These are phyloP conservation scores for Hippasteria phrygiana DNA, from an alignment of 53 echinoderm and acorn worm species.

Conservation along the genomic window DNA sequence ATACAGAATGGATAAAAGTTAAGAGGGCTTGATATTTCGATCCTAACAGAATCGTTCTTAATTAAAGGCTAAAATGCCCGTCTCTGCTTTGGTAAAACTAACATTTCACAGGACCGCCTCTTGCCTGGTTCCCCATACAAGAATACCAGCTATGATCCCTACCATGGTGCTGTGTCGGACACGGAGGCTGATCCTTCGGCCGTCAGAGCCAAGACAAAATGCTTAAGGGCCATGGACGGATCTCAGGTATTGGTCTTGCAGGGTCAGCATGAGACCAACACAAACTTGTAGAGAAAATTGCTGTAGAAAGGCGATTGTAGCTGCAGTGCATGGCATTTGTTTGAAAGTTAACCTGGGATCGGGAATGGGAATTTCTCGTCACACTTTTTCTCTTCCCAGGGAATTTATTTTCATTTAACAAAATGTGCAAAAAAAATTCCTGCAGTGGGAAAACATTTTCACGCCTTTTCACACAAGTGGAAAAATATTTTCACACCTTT, in stretches of 20 bases:
- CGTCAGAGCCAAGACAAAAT: slow-evolving; percentile 42
- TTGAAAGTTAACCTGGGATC: too few relatives aligned
- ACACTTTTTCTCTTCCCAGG: too few relatives aligned
- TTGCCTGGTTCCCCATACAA: slow-evolving; percentile 34
- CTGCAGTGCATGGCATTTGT: background rate
- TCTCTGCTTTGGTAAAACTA: background rate
- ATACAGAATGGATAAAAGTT: too few relatives aligned
- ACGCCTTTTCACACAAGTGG: too few relatives aligned
- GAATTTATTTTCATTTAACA: too few relatives aligned
- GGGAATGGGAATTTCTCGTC: too few relatives aligned
- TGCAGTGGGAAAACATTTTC: too few relatives aligned
- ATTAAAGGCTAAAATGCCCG: too few relatives aligned
- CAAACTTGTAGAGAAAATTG: background rate
- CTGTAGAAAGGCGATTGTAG: background rate
- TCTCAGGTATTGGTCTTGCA: slow-evolving; percentile 36
- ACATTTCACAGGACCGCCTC: slow-evolving; percentile 21
- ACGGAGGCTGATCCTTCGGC: slow-evolving; percentile 60
- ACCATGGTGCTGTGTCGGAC: slow-evolving; percentile 68
- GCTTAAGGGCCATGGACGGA: slow-evolving; percentile 47
- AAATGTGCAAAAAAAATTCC: too few relatives aligned
- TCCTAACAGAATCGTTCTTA: too few relatives aligned
- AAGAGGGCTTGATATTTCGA: too few relatives aligned
- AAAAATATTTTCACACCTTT: too few relatives aligned
- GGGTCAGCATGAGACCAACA: background rate
- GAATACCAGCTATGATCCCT: slow-evolving; percentile 36